Percentiles rank a stretch among this genome's conserved stretches.
phyloP scores from a whole-genome alignment of 2,113 vertebrate species.

The Channa argus region DNA sequence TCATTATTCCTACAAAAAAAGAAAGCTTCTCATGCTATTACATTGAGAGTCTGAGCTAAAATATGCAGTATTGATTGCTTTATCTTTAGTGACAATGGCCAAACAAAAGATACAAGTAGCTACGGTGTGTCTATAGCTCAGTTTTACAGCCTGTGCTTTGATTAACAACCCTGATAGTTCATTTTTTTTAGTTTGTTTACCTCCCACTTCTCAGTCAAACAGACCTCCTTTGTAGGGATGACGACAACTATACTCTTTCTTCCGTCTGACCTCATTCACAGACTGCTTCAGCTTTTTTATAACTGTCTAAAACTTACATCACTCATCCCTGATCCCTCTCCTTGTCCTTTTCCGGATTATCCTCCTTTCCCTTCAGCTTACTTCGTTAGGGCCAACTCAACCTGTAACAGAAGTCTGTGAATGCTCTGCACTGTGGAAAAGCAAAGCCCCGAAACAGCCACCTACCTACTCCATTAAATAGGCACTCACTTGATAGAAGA shows the following conservation, averaged over 20 bases:
- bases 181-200: conserved; percentile 49
- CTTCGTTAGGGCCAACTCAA: conserved; percentile 47
- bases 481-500: conserved; percentile 78
- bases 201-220: conserved; percentile 39
- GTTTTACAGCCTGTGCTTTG: conserved; percentile 44
- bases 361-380: conserved; percentile 29
- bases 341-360: conserved; percentile 50
- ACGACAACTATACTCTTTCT: conserved; percentile 40
- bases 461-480: conserved; percentile 76
- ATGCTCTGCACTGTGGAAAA: conserved; percentile 37
- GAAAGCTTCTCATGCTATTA: conserved; percentile 47
- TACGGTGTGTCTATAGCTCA: conserved; percentile 30
- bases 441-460: conserved; percentile 27
- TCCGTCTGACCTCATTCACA: conserved; percentile 70
- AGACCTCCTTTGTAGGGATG: conserved; percentile 43
- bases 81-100: conserved; percentile 49
- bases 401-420: conserved; percentile 39
- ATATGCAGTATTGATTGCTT: conserved; percentile 72
- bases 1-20: conserved; percentile 62
- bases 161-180: conserved; percentile 53
- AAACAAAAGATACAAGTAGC: conserved; percentile 55
- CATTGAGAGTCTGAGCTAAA: conserved; percentile 49
- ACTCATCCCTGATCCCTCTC: conserved; percentile 39
- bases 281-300: conserved; percentile 49
- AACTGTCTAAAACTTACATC: conserved; percentile 70